A percentile compares a stretch with the other conserved stretches of the same genome.
These are phyloP conservation scores for Mobula hypostoma DNA, from an alignment of 2,113 vertebrate species.

Conservation along the genomic window DNA sequence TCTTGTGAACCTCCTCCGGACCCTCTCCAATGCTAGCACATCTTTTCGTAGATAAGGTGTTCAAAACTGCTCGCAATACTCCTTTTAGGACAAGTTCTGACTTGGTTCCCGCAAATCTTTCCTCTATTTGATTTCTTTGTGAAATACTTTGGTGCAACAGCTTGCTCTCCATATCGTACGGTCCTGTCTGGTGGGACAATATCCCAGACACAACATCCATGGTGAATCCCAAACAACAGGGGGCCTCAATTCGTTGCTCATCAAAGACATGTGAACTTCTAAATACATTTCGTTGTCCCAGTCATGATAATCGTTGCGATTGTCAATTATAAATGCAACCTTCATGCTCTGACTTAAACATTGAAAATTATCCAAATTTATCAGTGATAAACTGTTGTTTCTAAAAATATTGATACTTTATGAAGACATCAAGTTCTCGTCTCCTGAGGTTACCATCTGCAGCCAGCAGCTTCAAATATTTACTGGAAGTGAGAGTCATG, in stretches of 20 bases:
- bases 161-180: too few relatives aligned
- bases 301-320: background rate
- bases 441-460: background rate
- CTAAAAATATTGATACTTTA: background rate
- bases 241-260: too few relatives aligned
- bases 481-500: background rate
- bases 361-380: background rate
- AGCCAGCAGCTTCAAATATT: background rate
- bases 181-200: too few relatives aligned
- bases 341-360: background rate
- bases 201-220: too few relatives aligned
- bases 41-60: too few relatives aligned
- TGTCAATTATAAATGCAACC: background rate
- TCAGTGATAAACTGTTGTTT: background rate
- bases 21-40: too few relatives aligned
- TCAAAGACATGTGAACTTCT: background rate
- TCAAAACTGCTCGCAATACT: too few relatives aligned
- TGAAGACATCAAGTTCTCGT: background rate
- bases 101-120: background rate
- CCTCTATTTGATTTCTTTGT: background rate
- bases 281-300: background rate
- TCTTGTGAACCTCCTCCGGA: too few relatives aligned
- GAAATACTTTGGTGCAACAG: too few relatives aligned
- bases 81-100: background rate
- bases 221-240: too few relatives aligned